Evolutionary conservation across 2,888 invertebrate genomes (phyloP).

Genomic region (Aradus depressus): DNA sequence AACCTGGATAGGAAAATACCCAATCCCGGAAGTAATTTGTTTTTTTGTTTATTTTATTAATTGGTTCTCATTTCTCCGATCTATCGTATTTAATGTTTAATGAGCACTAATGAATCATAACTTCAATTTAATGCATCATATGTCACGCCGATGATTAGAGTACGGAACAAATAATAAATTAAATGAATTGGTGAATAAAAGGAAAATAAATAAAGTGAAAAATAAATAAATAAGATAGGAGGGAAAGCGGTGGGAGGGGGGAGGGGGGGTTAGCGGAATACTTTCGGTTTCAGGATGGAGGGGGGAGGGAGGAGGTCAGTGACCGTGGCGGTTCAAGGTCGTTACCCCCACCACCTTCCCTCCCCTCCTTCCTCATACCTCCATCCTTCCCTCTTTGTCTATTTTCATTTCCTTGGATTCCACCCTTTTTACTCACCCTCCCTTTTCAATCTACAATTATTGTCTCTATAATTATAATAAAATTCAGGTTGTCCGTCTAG

Average conservation of each 20-base stretch:
- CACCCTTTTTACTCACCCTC: neutral
- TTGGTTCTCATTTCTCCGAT: no score
- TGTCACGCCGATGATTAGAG: no score
- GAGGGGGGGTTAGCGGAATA: conserved; percentile 9
- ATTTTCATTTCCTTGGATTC: conserved; percentile 4
- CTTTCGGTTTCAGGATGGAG: conserved; percentile 1
- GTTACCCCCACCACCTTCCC: neutral
- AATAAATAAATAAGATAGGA: neutral
- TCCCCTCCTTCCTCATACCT: neutral
- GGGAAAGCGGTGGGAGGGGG: neutral
- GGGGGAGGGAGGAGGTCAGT: neutral
- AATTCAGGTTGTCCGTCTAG: no score
- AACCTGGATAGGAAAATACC: no score
- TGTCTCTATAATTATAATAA: no score
- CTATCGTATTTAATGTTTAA: no score
- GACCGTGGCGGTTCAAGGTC: neutral
- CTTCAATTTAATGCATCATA: no score
- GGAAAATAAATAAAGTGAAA: neutral
- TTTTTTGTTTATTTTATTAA: no score
- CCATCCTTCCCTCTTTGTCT: neutral
- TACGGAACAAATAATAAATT: no score
- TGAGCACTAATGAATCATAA: no score
- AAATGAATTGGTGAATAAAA: neutral
- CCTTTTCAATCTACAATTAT: neutral
- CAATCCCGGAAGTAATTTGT: no score